A percentile compares a stretch with the other conserved stretches of the same genome.
Evolutionary conservation across 1,140 invertebrate genomes (phyloP).

Genomic region (Drosophila rhopaloa): DNA sequence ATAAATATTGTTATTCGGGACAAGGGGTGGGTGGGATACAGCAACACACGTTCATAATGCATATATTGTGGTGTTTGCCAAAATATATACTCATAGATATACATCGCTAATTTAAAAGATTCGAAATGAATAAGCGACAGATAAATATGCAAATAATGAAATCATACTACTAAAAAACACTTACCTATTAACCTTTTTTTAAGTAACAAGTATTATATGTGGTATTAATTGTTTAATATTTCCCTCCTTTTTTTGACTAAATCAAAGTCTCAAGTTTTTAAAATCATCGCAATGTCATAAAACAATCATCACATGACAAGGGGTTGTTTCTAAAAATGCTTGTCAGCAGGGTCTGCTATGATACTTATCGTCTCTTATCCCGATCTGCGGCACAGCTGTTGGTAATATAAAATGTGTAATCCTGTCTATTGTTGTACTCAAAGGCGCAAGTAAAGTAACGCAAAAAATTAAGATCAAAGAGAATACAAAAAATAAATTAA

Average conservation of each 20-base stretch:
- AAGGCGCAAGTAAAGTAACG: too few relatives aligned
- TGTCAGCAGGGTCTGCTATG: not conserved
- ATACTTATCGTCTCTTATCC: conserved; percentile 18
- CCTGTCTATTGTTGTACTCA: not conserved
- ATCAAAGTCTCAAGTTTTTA: not conserved
- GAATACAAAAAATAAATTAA: not conserved
- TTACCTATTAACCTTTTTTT: too few relatives aligned
- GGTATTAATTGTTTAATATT: not conserved
- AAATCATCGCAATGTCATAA: conserved; percentile 6
- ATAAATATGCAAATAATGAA: too few relatives aligned
- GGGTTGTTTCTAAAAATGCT: conserved; percentile 5
- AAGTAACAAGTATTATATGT: too few relatives aligned
- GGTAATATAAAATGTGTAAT: not conserved
- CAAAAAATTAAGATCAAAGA: not conserved
- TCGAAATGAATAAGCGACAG: too few relatives aligned
- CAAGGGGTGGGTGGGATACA: not conserved
- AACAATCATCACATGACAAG: not conserved
- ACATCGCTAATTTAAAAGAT: not conserved
- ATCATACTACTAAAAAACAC: too few relatives aligned
- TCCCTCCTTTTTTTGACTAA: too few relatives aligned
- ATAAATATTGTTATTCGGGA: conserved; percentile 33
- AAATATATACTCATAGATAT: not conserved
- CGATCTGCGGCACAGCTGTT: conserved; percentile 12
- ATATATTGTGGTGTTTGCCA: not conserved
- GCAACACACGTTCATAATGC: conserved; percentile 1